Conservation (phyloP, 2,888 invertebrate genomes). For the Anthophora plumipes region DNA sequence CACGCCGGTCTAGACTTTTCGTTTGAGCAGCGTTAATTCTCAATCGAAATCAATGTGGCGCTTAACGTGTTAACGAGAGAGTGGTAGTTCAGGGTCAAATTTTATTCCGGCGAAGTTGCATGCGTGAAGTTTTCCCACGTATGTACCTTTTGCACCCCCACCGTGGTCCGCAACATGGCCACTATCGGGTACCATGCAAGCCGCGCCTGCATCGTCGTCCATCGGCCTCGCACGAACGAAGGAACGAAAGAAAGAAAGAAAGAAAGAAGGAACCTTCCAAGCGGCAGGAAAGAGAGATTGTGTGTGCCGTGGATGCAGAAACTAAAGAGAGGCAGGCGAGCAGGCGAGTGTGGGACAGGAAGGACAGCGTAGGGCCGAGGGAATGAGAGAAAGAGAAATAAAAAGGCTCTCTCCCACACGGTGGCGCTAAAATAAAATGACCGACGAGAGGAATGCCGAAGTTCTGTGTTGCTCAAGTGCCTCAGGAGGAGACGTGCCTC, state of each 20-base stretch:
- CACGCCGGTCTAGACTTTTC: too few species aligned
- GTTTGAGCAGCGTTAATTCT: too few species aligned
- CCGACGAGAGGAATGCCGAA: conserved; percentile 80
- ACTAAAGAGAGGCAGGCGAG: conserved; percentile 12
- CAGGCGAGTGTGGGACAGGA: conserved; percentile 15
- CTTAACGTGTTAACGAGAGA: neutral
- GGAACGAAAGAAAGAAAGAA: too few species aligned
- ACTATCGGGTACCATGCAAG: conserved; percentile 49
- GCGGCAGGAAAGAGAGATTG: conserved; percentile 17
- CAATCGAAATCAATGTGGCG: too few species aligned
- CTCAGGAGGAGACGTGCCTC: conserved; percentile 40
- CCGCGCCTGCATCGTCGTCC: conserved; percentile 52
- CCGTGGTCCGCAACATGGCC: conserved; percentile 52
- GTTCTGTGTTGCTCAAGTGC: conserved; percentile 59
- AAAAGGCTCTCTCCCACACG: conserved; percentile 71
- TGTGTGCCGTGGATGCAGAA: conserved; percentile 46
- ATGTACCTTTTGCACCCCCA: conserved; percentile 74
- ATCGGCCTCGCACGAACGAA: conserved; percentile 63
- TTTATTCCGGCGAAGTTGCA: conserved; percentile 62
- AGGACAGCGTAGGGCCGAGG: conserved; percentile 3
- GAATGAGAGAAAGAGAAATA: conserved; percentile 22
- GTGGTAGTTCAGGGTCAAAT: conserved; percentile 29
- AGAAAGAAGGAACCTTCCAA: conserved; percentile 27
- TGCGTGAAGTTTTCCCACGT: conserved; percentile 82
- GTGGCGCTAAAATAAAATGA: conserved; percentile 84